Base-by-base conservation (phyloP, 1,140 invertebrate species). In the Aricia agestis region DNA sequence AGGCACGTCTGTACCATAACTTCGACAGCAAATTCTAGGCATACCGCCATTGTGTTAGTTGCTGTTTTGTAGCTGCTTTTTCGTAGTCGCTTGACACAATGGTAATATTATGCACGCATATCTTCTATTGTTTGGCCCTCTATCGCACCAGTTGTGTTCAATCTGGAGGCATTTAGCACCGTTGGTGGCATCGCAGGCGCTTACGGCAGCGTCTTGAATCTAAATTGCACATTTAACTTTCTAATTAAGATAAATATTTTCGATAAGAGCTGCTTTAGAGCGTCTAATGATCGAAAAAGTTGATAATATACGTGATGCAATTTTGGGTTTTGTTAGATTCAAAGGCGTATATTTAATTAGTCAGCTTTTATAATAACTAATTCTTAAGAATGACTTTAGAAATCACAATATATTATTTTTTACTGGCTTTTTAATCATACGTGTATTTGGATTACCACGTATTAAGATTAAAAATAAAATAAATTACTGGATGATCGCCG, bases 211-310 rank as follows among this genome's bases (percentile, higher is more conserved):
- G 72, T 77, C 82, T 80, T 80, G 89, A 90, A 90, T 90, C 83
- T 83, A 87, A 91, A 90, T 86, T 80, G 80, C 78, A 75, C 81
- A 79, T 85, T 89, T 89, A 87, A 82, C 72, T 82, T 76, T 72
- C 81, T 89, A 88, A 91, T 91, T 91, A 91, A 89, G 89, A 91
- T 91, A 84, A 91, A 91, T 89, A 86, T 81, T 71, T 74, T 45
- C 72, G 87, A 91, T 91, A 91, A 86, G 82, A 25, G 25, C 0
- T 25, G 84, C 74, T 82, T 81, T 61, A 31, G 72, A 81, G 86
- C 83, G 82, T 89, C 77, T 82, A 78, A 80, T 77, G 77, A 76
- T 82, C 78, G 78, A 83, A 83, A 84, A 84, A 81, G 72, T 70
- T 68, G 32, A 71, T 32, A 66, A 63, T 61, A 63, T 13, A 52